Conservation (phyloP, 2,888 invertebrate genomes). For the Brachyptera putata region DNA sequence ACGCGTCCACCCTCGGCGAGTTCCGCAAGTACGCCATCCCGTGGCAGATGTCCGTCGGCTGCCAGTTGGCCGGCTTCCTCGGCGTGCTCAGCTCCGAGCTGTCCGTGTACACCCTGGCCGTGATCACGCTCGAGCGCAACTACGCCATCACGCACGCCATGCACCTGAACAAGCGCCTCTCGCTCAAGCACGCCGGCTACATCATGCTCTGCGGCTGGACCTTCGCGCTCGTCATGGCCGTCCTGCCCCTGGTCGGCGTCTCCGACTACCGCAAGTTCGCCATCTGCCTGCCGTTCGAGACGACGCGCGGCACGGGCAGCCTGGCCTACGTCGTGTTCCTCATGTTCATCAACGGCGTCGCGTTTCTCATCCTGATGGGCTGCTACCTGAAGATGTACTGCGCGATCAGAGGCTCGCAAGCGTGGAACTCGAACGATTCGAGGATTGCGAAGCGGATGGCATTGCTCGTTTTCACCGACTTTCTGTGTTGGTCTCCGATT, state of each 20-base stretch:
- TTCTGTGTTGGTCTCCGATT: constrained; percentile 97
- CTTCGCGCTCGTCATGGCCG: constrained; percentile 80
- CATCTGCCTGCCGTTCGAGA: constrained; percentile 94
- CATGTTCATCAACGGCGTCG: constrained; percentile 88
- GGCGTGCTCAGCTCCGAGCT: constrained; percentile 91
- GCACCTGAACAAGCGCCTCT: constrained; percentile 79
- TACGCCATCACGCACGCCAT: constrained; percentile 98
- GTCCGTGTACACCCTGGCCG: constrained; percentile 92
- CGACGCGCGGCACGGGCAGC: constrained; percentile 68
- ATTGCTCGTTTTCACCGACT: constrained; percentile 92
- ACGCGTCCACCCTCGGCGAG: constrained; percentile 91
- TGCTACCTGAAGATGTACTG: constrained; percentile 98
- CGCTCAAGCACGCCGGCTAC: constrained; percentile 47
- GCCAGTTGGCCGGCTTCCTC: constrained; percentile 90
- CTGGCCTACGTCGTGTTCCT: constrained; percentile 85
- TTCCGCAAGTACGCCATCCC: constrained; percentile 94
- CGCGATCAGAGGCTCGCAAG: constrained; percentile 92
- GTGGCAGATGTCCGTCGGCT: constrained; percentile 94
- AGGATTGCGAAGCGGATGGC: constrained; percentile 96
- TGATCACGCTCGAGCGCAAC: constrained; percentile 92
- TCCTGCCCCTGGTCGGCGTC: constrained; percentile 83
- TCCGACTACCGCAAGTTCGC: constrained; percentile 96
- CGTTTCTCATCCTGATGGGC: constrained; percentile 90
- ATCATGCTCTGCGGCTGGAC: constrained; percentile 94
- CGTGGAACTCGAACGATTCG: constrained; percentile 97